Conservation (phyloP, 1,140 invertebrate species). For the Sycobia sp. region DNA sequence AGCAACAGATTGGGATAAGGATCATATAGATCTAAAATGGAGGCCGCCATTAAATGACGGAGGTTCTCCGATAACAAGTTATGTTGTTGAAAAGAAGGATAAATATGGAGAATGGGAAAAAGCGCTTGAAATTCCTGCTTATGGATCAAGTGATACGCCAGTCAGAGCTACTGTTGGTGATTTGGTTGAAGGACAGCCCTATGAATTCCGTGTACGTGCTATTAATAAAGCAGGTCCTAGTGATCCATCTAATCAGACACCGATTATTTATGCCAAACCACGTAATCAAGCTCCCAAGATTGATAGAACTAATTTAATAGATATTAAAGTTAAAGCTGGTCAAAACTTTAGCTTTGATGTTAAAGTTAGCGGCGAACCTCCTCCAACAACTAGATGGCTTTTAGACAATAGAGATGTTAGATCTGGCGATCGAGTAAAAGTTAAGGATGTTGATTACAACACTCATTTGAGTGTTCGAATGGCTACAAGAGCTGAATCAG, state of each 20-base stretch:
- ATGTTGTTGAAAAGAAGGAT: slow-evolving; percentile 91
- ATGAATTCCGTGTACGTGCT: slow-evolving; percentile 89
- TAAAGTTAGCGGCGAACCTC: slow-evolving; percentile 86
- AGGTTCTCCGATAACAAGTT: slow-evolving; percentile 84
- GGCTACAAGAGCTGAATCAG: slow-evolving; percentile 86
- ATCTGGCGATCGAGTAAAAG: slow-evolving; percentile 72
- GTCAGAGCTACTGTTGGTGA: slow-evolving; percentile 87
- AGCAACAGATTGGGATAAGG: slow-evolving; percentile 95
- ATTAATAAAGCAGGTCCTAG: slow-evolving; percentile 94
- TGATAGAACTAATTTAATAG: slow-evolving; percentile 84
- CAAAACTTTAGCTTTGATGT: slow-evolving; percentile 83
- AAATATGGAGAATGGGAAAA: slow-evolving; percentile 95
- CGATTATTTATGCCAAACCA: slow-evolving; percentile 88
- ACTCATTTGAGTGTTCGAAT: slow-evolving; percentile 86
- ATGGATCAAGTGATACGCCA: slow-evolving; percentile 51
- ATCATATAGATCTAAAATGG: slow-evolving; percentile 91
- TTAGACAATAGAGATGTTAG: slow-evolving; percentile 76
- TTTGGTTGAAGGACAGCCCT: slow-evolving; percentile 87
- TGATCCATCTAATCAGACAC: slow-evolving; percentile 85
- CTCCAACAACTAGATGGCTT: slow-evolving; percentile 89
- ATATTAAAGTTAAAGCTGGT: slow-evolving; percentile 86
- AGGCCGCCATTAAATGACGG: slow-evolving; percentile 80
- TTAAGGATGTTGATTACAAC: slow-evolving; percentile 85
- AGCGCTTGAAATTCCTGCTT: slow-evolving; percentile 79
- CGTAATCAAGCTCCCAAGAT: slow-evolving; percentile 85